Evolutionary conservation across 2,888 invertebrate species (phyloP).

Genomic region (Ophion ventricosus): DNA sequence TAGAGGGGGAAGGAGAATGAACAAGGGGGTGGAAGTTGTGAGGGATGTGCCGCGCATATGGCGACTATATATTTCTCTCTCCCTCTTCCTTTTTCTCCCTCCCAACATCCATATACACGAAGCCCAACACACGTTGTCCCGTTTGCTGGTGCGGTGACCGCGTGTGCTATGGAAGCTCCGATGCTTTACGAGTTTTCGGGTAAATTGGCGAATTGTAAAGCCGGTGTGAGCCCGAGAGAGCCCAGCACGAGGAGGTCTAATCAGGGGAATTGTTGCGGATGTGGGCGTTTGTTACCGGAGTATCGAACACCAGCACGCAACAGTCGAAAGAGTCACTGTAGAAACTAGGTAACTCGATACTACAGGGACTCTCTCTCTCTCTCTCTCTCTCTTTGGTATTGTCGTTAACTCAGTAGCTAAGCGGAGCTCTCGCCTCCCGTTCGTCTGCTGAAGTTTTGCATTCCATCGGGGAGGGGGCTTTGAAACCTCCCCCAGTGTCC

Average conservation of each 20-base stretch:
- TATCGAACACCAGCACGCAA: constrained; percentile 64
- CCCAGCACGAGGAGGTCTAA: constrained; percentile 72
- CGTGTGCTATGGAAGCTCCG: constrained; percentile 70
- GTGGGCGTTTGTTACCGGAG: constrained; percentile 77
- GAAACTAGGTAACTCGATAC: constrained; percentile 79
- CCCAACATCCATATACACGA: constrained; percentile 12
- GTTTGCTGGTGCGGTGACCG: constrained; percentile 66
- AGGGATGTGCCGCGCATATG: constrained; percentile 72
- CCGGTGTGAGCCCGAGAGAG: constrained; percentile 65
- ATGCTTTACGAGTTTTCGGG: constrained; percentile 79
- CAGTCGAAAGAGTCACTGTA: constrained; percentile 52
- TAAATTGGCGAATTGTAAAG: constrained; percentile 81
- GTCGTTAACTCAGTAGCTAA: constrained; percentile 60
- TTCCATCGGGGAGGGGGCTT: constrained; percentile 65
- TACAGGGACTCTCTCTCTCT: background rate
- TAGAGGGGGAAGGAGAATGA: constrained; percentile 60
- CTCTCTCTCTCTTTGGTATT: constrained; percentile 65
- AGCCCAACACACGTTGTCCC: constrained; percentile 57
- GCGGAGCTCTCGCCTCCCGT: constrained; percentile 54
- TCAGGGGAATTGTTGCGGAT: constrained; percentile 81
- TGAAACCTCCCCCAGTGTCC: constrained; percentile 68
- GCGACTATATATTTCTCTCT: constrained; percentile 60
- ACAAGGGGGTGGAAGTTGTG: constrained; percentile 63
- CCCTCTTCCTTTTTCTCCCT: constrained; percentile 34
- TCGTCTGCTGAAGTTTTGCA: constrained; percentile 53